Conservation (phyloP, 2,888 invertebrate genomes). For the Sipunculus nudus region DNA sequence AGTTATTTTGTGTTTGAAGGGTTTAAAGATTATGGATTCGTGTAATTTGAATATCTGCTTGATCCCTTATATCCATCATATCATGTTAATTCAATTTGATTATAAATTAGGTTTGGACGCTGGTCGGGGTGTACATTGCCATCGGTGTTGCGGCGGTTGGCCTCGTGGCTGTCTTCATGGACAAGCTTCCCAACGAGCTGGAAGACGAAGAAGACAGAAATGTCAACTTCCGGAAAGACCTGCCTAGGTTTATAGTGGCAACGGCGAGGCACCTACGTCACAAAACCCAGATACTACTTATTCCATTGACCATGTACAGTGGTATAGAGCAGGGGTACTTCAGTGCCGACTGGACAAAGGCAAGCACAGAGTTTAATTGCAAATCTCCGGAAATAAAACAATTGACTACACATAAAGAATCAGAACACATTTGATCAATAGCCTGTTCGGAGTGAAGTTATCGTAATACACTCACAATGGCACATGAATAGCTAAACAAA, state of each 20-base stretch:
- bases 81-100: too few species aligned
- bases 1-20: too few species aligned
- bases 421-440: too few species aligned
- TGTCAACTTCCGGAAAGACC: neutral
- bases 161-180: constrained; percentile 87
- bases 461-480: too few species aligned
- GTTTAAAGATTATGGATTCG: too few species aligned
- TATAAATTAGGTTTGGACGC: constrained; percentile 41
- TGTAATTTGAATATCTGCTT: too few species aligned
- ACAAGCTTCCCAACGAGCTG: constrained; percentile 65
- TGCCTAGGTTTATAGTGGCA: constrained; percentile 4
- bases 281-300: constrained; percentile 23
- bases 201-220: constrained; percentile 1
- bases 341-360: constrained; percentile 28
- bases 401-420: too few species aligned
- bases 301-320: constrained; percentile 28
- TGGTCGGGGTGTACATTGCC: constrained; percentile 37
- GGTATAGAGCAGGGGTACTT: constrained; percentile 28
- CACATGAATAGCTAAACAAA: too few species aligned
- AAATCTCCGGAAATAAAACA: too few species aligned
- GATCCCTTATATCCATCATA: too few species aligned
- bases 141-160: constrained; percentile 74
- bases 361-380: too few species aligned
- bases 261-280: constrained; percentile 17
- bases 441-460: too few species aligned